Conservation (phyloP, 2,888 invertebrate species). For the Erebia ligea region DNA sequence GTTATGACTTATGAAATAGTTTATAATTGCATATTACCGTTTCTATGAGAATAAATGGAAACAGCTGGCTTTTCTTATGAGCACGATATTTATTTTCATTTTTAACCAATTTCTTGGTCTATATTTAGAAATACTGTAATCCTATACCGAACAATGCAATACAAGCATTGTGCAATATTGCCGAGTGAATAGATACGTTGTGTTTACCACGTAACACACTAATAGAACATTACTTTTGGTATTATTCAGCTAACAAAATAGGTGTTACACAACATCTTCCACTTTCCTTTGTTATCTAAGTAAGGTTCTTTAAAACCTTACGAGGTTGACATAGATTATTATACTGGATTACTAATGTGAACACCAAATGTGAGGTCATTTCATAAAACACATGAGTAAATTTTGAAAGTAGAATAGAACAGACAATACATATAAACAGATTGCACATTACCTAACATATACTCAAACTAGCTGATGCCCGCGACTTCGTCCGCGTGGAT, state of each 20-base stretch:
- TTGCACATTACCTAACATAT: too few relatives aligned
- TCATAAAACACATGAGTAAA: background rate
- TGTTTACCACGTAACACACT: slow-evolving; percentile 24
- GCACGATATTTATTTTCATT: slow-evolving; percentile 5
- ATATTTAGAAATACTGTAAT: slow-evolving; percentile 23
- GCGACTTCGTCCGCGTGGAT: too few relatives aligned
- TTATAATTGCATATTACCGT: slow-evolving; percentile 21
- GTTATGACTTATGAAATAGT: slow-evolving; percentile 14
- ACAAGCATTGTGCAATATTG: slow-evolving; percentile 27
- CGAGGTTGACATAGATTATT: slow-evolving; percentile 57
- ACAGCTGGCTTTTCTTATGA: slow-evolving; percentile 26
- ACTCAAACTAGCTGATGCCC: too few relatives aligned
- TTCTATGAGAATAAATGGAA: slow-evolving; percentile 21
- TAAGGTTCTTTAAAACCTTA: slow-evolving; percentile 54
- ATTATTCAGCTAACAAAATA: slow-evolving; percentile 56
- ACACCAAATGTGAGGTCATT: slow-evolving; percentile 10
- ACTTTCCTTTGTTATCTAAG: slow-evolving; percentile 74
- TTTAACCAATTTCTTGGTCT: slow-evolving; percentile 19
- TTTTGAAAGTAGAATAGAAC: background rate
- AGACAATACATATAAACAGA: too few relatives aligned
- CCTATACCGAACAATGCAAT: slow-evolving; percentile 23
- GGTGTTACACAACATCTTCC: slow-evolving; percentile 63
- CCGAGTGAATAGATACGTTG: slow-evolving; percentile 22
- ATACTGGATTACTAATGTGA: slow-evolving; percentile 47
- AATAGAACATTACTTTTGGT: slow-evolving; percentile 52